phyloP scores from a whole-genome alignment of 2,888 invertebrate genomes.

The Temnothorax rugatulus region DNA sequence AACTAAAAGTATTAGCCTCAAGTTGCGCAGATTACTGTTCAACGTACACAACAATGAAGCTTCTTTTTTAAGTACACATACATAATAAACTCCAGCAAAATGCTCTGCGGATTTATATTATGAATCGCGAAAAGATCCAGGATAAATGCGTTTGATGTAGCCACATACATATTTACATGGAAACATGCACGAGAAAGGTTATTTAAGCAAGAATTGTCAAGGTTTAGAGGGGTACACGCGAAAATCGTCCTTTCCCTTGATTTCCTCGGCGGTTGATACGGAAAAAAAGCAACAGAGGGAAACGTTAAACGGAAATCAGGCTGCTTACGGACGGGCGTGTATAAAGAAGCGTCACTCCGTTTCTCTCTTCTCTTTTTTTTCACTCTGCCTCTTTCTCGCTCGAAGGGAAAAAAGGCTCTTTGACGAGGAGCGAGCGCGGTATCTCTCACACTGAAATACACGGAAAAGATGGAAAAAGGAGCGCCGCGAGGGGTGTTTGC shows the following conservation, averaged over 20 bases:
- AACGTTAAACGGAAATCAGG: slow-evolving; percentile 83
- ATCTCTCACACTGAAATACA: slow-evolving; percentile 72
- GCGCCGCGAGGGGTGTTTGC: slow-evolving; percentile 62
- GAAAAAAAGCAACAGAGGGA: slow-evolving; percentile 70
- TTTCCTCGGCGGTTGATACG: slow-evolving; percentile 50
- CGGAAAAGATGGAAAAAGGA: slow-evolving; percentile 74
- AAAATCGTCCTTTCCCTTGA: slow-evolving; percentile 50
- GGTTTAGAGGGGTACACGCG: slow-evolving; percentile 24
- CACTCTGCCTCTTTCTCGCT: slow-evolving; percentile 55
- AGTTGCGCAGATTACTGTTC: background rate
- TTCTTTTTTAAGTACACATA: background rate
- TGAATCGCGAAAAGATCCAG: slow-evolving; percentile 13
- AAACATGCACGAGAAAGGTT: slow-evolving; percentile 37
- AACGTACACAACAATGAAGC: background rate
- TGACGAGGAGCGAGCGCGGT: slow-evolving; percentile 73
- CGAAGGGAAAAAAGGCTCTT: slow-evolving; percentile 77
- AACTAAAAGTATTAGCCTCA: background rate
- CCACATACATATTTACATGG: slow-evolving; percentile 19
- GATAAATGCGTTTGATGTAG: slow-evolving; percentile 37
- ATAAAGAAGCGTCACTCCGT: slow-evolving; percentile 67
- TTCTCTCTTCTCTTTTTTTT: slow-evolving; percentile 44
- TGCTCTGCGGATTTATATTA: slow-evolving; percentile 1
- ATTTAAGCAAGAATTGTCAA: slow-evolving; percentile 48
- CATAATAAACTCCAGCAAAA: background rate
- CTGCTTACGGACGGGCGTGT: slow-evolving; percentile 68